phyloP scores from a whole-genome alignment of 2,113 vertebrate species.

The Solenodon paradoxus region DNA sequence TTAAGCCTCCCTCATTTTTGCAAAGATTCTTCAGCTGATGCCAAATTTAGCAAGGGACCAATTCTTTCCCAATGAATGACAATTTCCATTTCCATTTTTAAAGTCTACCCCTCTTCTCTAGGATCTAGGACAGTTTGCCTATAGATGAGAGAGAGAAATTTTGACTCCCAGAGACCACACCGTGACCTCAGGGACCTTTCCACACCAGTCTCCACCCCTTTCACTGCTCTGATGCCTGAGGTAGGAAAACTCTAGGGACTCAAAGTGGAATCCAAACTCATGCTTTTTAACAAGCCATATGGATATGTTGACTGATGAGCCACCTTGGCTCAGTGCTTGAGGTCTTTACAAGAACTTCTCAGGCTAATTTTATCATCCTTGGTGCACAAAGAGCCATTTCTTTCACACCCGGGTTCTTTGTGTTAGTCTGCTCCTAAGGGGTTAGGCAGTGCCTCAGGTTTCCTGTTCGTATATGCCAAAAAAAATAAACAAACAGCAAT shows the following conservation, averaged over 20 bases:
- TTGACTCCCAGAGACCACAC: neutral
- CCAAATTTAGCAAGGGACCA: slow-evolving; percentile 71
- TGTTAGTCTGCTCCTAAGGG: neutral
- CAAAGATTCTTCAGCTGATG: slow-evolving; percentile 71
- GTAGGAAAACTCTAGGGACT: neutral
- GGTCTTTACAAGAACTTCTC: neutral
- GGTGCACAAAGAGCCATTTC: neutral
- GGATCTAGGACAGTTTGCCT: neutral
- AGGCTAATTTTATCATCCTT: neutral
- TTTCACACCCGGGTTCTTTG: neutral
- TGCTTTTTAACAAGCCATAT: neutral
- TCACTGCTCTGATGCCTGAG: too few relatives aligned
- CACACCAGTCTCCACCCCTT: neutral
- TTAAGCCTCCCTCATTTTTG: slow-evolving; percentile 80
- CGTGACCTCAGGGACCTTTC: neutral
- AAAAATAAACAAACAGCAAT: too few relatives aligned
- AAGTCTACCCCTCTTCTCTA: neutral
- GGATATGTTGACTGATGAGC: fast-evolving
- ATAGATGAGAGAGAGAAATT: neutral
- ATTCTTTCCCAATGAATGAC: slow-evolving; percentile 57
- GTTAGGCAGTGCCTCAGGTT: neutral
- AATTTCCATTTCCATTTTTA: slow-evolving; percentile 50
- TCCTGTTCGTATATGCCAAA: neutral
- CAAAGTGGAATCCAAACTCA: neutral
- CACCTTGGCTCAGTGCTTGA: neutral